Evolutionary conservation across 2,888 invertebrate species (phyloP), one percentile per base, ranked within the genome.

Genomic region (Nebria salina): DNA sequence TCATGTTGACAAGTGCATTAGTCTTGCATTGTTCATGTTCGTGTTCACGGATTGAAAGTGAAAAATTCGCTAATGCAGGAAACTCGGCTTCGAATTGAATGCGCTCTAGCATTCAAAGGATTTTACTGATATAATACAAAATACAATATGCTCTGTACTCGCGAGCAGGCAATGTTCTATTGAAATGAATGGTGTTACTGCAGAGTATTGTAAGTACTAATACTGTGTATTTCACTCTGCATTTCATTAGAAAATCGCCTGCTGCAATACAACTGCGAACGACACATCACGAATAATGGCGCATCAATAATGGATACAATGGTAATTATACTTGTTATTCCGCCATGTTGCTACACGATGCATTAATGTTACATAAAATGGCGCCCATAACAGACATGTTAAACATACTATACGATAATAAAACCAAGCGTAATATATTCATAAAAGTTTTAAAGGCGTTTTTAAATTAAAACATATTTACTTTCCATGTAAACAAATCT

Each of bases 21-120:
- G 81, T 83, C 83, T 83, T 82, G 82, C 81, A 83, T 83, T 83
- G 83, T 83, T 83, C 82, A 81, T 64, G 78, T 77, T 75, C 75
- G 76, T 77, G 74, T 73, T 66, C 68, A 70, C 68, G 76, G 65
- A n/a, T 72, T 64, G 77, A 83, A 82, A 81, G 82, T 78, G 73
- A 65, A 78, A 78, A 78, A 78, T 72, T 78, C 72, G 72, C 42
- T 73, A 78, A 41, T 73, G 26, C 70, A 20, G 6, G 70, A 9
- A 34, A 34, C 70, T 70, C 34, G 25, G 34, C 70, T 70, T 1
- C 26, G 25, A 70, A 34, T 5, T 26, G 70, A 66, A 65, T 15
- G 65, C 65, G 3, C 4, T 65, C 3, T 4, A 34, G 65, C n/a
- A 70, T 34, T 70, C 54, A 54, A 54, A 54, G 54, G 54, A 54